Percentiles rank a stretch among this genome's conserved stretches.
Evolutionary conservation across 1,140 invertebrate genomes (phyloP).

Genomic region (Nasonia longicornis): DNA sequence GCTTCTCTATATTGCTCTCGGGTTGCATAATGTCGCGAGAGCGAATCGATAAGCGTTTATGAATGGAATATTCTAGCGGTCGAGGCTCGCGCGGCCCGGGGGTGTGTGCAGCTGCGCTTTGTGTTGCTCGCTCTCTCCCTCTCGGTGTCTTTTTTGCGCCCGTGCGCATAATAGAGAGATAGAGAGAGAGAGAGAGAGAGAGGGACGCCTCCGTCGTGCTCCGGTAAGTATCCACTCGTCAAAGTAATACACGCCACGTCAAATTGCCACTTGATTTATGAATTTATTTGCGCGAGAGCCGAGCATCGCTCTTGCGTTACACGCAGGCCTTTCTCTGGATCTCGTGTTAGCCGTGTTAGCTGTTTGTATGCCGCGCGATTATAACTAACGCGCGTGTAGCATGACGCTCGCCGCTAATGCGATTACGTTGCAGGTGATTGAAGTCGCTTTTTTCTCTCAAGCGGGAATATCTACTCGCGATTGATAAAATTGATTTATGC

Average conservation of each 20-base stretch:
- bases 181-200: background rate
- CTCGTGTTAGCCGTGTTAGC: background rate
- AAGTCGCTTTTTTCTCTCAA: too few species aligned
- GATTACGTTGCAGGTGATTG: too few species aligned
- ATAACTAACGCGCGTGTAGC: too few species aligned
- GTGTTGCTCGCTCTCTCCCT: background rate
- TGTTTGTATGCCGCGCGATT: background rate
- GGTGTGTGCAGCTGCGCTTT: background rate
- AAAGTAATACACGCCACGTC: background rate
- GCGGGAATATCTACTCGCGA: background rate
- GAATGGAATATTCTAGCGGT: slow-evolving; percentile 33
- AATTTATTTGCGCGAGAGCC: background rate
- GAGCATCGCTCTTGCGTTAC: background rate
- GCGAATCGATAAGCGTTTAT: slow-evolving; percentile 38
- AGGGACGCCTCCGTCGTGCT: background rate
- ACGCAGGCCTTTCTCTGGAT: background rate
- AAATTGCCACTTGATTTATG: background rate
- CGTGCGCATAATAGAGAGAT: background rate
- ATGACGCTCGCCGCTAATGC: too few species aligned
- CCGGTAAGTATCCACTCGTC: slow-evolving; percentile 6
- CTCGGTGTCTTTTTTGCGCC: background rate
- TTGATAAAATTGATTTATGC: background rate
- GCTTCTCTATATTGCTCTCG: background rate
- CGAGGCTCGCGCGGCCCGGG: background rate
- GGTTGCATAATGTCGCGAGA: slow-evolving; percentile 8